Evolutionary conservation across 2,797 vertebrate genomes (phyloP), one percentile per base, ranked within the genome.

Genomic region (Neopelma chrysocephalum): DNA sequence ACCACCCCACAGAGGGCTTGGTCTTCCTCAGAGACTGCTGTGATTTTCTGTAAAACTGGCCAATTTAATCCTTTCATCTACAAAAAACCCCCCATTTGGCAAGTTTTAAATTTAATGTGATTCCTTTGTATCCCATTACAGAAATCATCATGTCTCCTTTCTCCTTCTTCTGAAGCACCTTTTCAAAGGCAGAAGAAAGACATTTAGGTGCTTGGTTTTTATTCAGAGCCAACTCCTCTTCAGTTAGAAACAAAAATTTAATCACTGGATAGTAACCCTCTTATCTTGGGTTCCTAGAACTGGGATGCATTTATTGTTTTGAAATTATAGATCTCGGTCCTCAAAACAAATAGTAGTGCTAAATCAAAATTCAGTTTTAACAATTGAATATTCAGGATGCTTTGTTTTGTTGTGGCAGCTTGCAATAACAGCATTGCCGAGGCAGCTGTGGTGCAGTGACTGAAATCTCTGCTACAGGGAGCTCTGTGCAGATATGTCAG

Each of bases 361-460:
- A 60, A 82, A 65, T 69, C 34, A 47, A 79, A 90, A 73, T 73
- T 38, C 23, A 19, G 4, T 58, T 60, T 65, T 23, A 72, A n/a
- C 61, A 81, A 40, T 0, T 6, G 23, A 20, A 3, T 47, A 17
- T 64, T 57, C 22, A 23, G 43, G 14, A 11, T 36, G 3, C 5
- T 42, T 3, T 15, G 5, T 38, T 21, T 11, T 57, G 29, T 34
- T 62, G 27, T 47, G 43, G 18, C 60, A 65, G 17, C 43, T 53
- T 70, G 38, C 32, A 38, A 10, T 43, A 50, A 7, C 0, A 5
- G 18, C 43, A 21, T 45, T 60, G 65, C 60, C 0, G 2, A 53
- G 31, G 50, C 38, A 43, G 43, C 48, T 60, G 36, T 40, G 48
- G 34, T 47, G 11, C 36, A 73, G 43, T 20, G 75, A 10, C 9